Percentiles rank a stretch among this genome's conserved stretches.
phyloP scores from a whole-genome alignment of 2,888 invertebrate genomes.

The Allygus modestus region DNA sequence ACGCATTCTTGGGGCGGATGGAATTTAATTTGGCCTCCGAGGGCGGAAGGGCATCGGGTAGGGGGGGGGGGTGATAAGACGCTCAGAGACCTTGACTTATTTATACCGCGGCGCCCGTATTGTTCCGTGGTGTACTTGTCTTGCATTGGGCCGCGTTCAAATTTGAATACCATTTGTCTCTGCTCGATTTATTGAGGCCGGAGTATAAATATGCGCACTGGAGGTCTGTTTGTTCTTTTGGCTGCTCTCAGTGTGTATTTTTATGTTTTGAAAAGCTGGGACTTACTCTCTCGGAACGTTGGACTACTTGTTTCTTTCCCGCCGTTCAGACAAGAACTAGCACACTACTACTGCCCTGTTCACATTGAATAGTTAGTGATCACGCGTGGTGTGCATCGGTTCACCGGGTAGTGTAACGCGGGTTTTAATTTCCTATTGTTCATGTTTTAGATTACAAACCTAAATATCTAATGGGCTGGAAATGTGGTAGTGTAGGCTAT shows the following conservation, averaged over 20 bases:
- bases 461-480: too few species aligned
- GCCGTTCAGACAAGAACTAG: too few species aligned
- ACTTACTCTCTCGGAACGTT: too few species aligned
- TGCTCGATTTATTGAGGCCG: constrained; percentile 40
- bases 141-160: constrained; percentile 40
- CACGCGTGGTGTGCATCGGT: too few species aligned
- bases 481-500: too few species aligned
- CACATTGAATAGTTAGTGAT: too few species aligned
- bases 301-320: too few species aligned
- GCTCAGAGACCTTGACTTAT: constrained; percentile 38
- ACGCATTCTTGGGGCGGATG: constrained; percentile 40
- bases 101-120: constrained; percentile 18
- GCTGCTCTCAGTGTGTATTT: not conserved
- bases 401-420: too few species aligned
- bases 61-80: constrained; percentile 31
- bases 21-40: constrained; percentile 47
- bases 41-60: constrained; percentile 10
- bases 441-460: too few species aligned
- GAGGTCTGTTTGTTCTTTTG: constrained; percentile 10
- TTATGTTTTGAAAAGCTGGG: too few species aligned
- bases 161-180: constrained; percentile 43
- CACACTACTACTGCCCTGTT: too few species aligned
- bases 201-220: constrained; percentile 18
- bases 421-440: too few species aligned
- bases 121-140: not conserved